A percentile compares a stretch with the other conserved stretches of the same genome.
These are phyloP conservation scores for Escarpia spicata DNA, from an alignment of 2,888 invertebrate species.

Conservation along the genomic window DNA sequence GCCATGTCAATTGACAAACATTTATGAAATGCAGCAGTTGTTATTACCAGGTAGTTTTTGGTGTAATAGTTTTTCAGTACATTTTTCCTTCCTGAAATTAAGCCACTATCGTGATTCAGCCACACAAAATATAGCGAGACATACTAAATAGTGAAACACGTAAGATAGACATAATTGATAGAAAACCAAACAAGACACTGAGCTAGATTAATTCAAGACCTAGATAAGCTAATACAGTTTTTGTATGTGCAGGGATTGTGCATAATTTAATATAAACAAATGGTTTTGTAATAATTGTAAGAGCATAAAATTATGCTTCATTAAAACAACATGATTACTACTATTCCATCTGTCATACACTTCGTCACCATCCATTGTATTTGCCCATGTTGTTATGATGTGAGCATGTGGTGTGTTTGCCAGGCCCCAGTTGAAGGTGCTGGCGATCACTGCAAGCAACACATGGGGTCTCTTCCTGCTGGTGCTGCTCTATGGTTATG, in stretches of 20 bases:
- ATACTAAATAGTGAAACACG: too few species aligned
- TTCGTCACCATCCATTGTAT: neutral
- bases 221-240: too few species aligned
- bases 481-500: constrained; percentile 90
- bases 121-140: too few species aligned
- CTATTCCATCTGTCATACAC: neutral
- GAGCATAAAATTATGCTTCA: neutral
- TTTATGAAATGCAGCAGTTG: constrained; percentile 13
- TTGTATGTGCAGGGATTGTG: neutral
- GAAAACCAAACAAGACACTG: neutral
- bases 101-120: too few species aligned
- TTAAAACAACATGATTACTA: neutral
- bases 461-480: constrained; percentile 98
- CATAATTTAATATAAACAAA: neutral
- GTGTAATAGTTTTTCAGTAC: neutral
- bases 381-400: neutral
- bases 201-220: neutral
- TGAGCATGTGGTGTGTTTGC: neutral
- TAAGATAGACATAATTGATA: too few species aligned
- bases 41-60: neutral
- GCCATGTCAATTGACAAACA: neutral
- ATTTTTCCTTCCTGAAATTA: too few species aligned
- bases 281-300: neutral
- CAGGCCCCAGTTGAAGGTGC: constrained; percentile 83
- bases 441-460: constrained; percentile 97